Base-by-base conservation (phyloP, 2,888 invertebrate species). In the Panorpa germanica region DNA sequence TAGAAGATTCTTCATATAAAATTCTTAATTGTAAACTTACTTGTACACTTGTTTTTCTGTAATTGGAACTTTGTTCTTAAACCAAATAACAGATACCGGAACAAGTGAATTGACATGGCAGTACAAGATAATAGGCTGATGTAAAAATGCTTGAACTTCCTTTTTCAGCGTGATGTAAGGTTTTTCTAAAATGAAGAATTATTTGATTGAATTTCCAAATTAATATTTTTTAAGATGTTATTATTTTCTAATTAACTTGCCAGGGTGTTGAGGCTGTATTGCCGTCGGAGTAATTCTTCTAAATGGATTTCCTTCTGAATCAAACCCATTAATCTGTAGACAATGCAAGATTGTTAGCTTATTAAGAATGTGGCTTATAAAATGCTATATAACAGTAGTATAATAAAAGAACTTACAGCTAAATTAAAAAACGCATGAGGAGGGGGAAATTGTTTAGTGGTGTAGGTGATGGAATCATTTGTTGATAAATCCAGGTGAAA, bases 371-470 rank as follows among this genome's bases (percentile, higher is more conserved):
- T 24, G 6, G 21, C 9, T 15, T 22, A 8, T 15, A 21, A n/a
- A 31, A 31, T 13, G 8, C 12, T 4, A 9, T 19, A 6, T 22
- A 29, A 5, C 3, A 33, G 19, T 12, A 25, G 19, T 8, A 24
- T 22, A 20, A 15, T 31, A 25, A 18, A 14, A 15, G n/a, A 28
- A 52, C 59, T 55, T 41, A 72, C 71, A 48, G 64, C 63, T 24
- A 76, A 56, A 46, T 72, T 70, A 48, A 74, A 76, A 40, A 66
- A 62, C 4, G 63, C 62, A 14, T 65, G 56, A 0, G 75, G 75
- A 3, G 74, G 71, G 25, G 65, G 44, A 39, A 75, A 70, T 1
- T 65, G 58, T 2, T 64, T 57, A 1, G 66, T 61, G 20, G 56
- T 46, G 45, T 68, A 74, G 2, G 53, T 34, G 12, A 35, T 29